Percentiles rank a stretch among this genome's conserved stretches.
Evolutionary conservation across 2,113 vertebrate species (phyloP).

Genomic region (Vombatus ursinus): DNA sequence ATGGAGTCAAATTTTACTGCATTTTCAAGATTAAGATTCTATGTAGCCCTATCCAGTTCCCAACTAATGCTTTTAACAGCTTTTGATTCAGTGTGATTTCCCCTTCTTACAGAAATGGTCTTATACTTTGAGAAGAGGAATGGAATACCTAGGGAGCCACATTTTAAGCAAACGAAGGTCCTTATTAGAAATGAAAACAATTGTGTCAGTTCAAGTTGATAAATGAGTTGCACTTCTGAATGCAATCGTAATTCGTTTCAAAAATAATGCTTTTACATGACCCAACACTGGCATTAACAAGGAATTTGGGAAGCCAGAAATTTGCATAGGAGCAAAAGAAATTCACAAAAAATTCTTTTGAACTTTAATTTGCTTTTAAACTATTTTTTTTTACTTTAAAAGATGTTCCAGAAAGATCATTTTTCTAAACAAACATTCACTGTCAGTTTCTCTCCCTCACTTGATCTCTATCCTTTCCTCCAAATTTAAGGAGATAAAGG

Average conservation of each 20-base stretch:
- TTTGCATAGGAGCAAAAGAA: constrained; percentile 71
- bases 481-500: background rate
- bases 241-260: constrained; percentile 68
- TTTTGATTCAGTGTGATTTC: constrained; percentile 67
- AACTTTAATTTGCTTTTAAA: constrained; percentile 60
- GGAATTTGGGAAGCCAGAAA: constrained; percentile 48
- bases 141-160: constrained; percentile 60
- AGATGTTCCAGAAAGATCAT: background rate
- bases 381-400: background rate
- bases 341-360: constrained; percentile 49
- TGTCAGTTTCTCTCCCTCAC: background rate
- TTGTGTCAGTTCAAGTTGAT: constrained; percentile 64
- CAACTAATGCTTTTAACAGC: constrained; percentile 61
- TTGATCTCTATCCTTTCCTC: background rate
- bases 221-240: constrained; percentile 48
- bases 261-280: constrained; percentile 65
- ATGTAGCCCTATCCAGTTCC: constrained; percentile 67
- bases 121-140: constrained; percentile 65
- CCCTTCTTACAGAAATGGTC: constrained; percentile 62
- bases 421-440: background rate
- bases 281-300: constrained; percentile 65
- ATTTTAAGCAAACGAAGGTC: constrained; percentile 73
- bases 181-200: constrained; percentile 78
- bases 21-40: constrained; percentile 75
- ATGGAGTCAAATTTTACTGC: constrained; percentile 77